A percentile compares a stretch with the other conserved stretches of the same genome.
These are phyloP conservation scores for Sterrhoptilus dennistouni DNA, from an alignment of 2,113 vertebrate genomes.

Conservation along the genomic window DNA sequence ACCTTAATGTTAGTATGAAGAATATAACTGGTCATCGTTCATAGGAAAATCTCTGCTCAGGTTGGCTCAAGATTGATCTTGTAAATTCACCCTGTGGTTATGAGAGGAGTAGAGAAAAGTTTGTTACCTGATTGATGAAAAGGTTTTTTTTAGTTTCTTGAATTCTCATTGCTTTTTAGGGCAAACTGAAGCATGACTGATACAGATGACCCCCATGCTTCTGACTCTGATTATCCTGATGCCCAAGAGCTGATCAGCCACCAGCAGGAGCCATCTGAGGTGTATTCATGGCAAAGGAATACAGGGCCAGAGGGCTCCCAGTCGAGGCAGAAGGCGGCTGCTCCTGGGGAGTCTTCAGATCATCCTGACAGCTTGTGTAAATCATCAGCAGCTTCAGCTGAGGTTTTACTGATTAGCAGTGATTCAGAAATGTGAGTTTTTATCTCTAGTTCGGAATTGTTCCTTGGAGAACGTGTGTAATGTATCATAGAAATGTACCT, in stretches of 20 bases:
- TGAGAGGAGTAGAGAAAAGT: not conserved
- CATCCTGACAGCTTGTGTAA: not conserved
- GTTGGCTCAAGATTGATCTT: not conserved
- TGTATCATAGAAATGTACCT: not conserved
- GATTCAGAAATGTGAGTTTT: constrained; percentile 48
- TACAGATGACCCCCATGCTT: not conserved
- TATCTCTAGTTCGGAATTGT: not conserved
- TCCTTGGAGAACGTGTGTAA: not conserved
- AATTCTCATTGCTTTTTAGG: not conserved
- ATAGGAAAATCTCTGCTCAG: not conserved
- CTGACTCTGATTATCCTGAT: not conserved
- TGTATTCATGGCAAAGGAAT: not conserved
- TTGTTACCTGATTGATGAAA: not conserved
- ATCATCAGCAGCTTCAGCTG: not conserved
- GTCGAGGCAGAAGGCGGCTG: not conserved
- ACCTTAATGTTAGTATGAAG: not conserved
- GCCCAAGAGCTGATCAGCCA: not conserved
- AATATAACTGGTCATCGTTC: not conserved
- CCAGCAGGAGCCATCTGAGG: not conserved
- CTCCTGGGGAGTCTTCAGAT: not conserved
- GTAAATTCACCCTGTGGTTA: rapidly evolving
- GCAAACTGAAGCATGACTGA: constrained; percentile 4
- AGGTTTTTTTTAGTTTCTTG: not conserved
- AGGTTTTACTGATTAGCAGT: not conserved
- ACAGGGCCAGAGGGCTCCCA: rapidly evolving